Percentiles rank a stretch among this genome's conserved stretches.
These are phyloP conservation scores for Ochotona curzoniae DNA, from an alignment of 2,113 vertebrate genomes.

Conservation along the genomic window DNA sequence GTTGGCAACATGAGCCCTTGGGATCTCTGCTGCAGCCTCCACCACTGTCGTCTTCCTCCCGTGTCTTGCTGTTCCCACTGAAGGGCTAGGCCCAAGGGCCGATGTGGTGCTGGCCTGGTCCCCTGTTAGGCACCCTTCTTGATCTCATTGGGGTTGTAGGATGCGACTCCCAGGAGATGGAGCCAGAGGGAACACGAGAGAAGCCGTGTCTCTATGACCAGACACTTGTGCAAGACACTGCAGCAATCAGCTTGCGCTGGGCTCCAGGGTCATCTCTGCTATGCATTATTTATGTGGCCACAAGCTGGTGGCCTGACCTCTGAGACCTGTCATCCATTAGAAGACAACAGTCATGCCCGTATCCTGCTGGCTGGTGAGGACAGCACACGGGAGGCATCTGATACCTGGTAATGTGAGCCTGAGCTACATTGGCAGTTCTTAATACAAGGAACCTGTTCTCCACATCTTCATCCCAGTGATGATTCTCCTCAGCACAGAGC, in stretches of 20 bases:
- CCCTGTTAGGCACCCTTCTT: rapidly evolving
- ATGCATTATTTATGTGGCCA: not conserved
- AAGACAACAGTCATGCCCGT: not conserved
- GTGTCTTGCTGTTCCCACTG: rapidly evolving
- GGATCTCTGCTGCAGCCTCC: not conserved
- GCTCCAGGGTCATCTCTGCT: not conserved
- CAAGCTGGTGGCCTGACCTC: not conserved
- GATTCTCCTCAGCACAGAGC: not conserved
- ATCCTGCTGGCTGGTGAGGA: not conserved
- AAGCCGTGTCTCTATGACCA: not conserved
- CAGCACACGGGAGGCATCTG: not conserved
- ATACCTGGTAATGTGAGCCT: not conserved
- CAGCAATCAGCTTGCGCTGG: not conserved
- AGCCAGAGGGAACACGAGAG: not conserved
- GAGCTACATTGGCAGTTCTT: not conserved
- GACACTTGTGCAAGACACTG: not conserved
- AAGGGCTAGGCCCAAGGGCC: rapidly evolving
- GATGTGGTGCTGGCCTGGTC: not conserved
- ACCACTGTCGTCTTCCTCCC: rapidly evolving
- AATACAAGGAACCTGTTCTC: not conserved
- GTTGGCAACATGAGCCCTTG: not conserved
- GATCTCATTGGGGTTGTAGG: not conserved
- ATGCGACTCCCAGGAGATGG: not conserved
- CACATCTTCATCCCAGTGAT: not conserved
- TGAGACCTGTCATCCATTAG: not conserved